Evolutionary conservation across 2,113 vertebrate species (phyloP).

Genomic region (Mus pahari): DNA sequence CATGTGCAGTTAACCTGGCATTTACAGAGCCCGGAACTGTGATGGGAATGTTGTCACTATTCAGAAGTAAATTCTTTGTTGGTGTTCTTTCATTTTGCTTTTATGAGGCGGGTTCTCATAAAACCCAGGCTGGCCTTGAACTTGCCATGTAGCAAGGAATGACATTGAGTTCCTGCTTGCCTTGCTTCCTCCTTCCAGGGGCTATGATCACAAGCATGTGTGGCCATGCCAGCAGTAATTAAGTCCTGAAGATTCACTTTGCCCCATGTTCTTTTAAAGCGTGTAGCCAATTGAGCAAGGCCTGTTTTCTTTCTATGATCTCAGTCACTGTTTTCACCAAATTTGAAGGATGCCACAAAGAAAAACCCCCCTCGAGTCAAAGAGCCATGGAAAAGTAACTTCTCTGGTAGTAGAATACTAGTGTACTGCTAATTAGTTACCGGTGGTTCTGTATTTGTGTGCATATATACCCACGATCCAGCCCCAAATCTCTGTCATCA

Average conservation of each 20-base stretch:
- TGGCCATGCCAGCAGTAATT: not conserved
- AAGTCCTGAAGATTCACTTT: not conserved
- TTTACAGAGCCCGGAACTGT: not conserved
- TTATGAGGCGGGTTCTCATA: not conserved
- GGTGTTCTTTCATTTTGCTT: not conserved
- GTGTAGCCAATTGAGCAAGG: not conserved
- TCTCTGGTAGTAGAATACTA: not conserved
- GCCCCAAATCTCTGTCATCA: slow-evolving; percentile 9
- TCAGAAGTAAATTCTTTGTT: not conserved
- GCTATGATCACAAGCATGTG: not conserved
- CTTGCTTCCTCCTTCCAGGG: not conserved
- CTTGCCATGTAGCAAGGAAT: not conserved
- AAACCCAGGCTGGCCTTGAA: not conserved
- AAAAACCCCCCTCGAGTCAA: not conserved
- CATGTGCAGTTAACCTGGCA: not conserved
- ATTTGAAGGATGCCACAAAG: slow-evolving; percentile 44
- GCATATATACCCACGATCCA: not conserved
- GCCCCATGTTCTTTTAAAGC: not conserved
- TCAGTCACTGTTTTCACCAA: not conserved
- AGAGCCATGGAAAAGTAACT: slow-evolving; percentile 48
- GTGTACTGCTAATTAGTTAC: not conserved
- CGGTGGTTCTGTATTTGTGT: not conserved
- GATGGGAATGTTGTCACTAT: not conserved
- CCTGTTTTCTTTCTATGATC: not conserved
- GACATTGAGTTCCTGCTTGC: not conserved